Base-by-base conservation (phyloP, 2,888 invertebrate genomes). In the Adela reaumurella region DNA sequence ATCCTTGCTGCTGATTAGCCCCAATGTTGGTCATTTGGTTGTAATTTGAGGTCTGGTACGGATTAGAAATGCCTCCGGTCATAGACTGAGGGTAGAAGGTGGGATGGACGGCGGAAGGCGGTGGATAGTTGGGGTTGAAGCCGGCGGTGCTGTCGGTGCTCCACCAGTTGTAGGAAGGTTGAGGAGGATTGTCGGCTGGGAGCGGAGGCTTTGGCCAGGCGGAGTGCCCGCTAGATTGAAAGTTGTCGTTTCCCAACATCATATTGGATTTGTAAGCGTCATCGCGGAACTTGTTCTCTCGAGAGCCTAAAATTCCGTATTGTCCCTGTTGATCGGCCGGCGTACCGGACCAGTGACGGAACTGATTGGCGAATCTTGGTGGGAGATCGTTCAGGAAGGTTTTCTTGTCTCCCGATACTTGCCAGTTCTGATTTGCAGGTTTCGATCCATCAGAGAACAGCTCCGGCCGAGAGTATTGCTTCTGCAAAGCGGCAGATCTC, bases 331-430 rank as follows among this genome's bases (percentile, higher is more conserved):
- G 74, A 3, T 35, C 35, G 35, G 8, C n/a, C n/a, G 8, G 35
- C n/a, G 35, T 14, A 14, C 35, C 14, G 3, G 35, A 14, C 76
- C 76, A 76, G 59, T 76, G 68, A 8, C 72, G 64, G 57, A 72
- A 74, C 49, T 78, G 78, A 56, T 77, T 77, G 1, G 77, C 78
- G 57, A 78, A 78, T 1, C 78, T 61, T 3, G 78, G 78, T 1
- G 78, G 78, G 6, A 78, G 53, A 46, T 78, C 78, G 55, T 68
- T 74, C 2, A 78, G 53, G 61, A 78, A 78, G 56, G 70, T 73
- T 54, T 72, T 71, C 58, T 78, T 78, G 46, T 78, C 78, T 0
- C 70, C 70, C 0, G 77, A 71, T 51, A 74, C 61, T 47, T 67
- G 72, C 53, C 74, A 71, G 51, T 61, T 63, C n/a, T 69, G 68